phyloP scores from a whole-genome alignment of 2,888 invertebrate species.

The Trichacis sp. region DNA sequence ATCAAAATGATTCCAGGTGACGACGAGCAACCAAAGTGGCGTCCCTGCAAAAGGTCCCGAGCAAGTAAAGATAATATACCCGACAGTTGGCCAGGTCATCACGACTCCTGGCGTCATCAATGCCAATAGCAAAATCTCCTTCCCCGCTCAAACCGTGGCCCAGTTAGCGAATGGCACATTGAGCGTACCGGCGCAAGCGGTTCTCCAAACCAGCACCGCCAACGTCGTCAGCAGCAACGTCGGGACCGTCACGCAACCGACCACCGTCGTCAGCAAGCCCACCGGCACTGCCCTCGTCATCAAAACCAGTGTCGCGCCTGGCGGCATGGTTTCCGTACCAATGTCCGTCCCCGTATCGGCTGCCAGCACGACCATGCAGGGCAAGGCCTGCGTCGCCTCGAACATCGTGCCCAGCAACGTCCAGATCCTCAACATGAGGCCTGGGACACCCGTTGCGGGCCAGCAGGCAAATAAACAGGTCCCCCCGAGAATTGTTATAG shows the following conservation, averaged over 20 bases:
- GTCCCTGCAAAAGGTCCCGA: conserved; percentile 54
- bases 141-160: conserved; percentile 73
- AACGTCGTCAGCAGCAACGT: conserved; percentile 50
- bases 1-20: conserved; percentile 45
- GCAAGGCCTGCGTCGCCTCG: conserved; percentile 70
- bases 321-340: conserved; percentile 67
- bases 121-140: conserved; percentile 74
- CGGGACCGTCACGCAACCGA: conserved; percentile 49
- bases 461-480: conserved; percentile 76
- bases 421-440: conserved; percentile 86
- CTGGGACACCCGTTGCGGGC: conserved; percentile 77
- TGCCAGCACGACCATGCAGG: conserved; percentile 57
- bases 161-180: conserved; percentile 79
- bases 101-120: conserved; percentile 67
- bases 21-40: conserved; percentile 50
- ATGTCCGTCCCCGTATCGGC: conserved; percentile 66
- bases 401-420: conserved; percentile 80
- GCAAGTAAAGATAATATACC: conserved; percentile 68
- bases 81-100: conserved; percentile 62
- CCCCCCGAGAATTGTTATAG: conserved; percentile 85
- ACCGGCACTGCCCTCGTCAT: conserved; percentile 68
- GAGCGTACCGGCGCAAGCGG: conserved; percentile 72
- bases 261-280: conserved; percentile 57
- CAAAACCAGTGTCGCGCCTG: conserved; percentile 64
- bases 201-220: conserved; percentile 72